phyloP scores from a whole-genome alignment of 1,140 invertebrate genomes.

The Coboldia fuscipes region DNA sequence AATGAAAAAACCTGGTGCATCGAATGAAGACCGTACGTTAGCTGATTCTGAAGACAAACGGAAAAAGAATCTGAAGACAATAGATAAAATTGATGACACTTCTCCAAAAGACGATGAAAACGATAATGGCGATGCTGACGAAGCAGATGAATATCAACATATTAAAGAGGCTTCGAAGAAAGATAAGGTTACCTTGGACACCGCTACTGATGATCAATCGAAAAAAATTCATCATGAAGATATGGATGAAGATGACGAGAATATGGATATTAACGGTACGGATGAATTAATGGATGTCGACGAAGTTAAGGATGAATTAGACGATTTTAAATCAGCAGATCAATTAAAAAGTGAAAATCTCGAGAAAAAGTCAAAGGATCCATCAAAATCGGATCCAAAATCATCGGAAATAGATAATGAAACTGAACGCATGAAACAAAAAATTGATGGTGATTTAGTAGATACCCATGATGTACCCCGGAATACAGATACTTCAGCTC shows the following conservation, averaged over 20 bases:
- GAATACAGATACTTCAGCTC: slow-evolving; percentile 40
- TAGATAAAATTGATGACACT: slow-evolving; percentile 20
- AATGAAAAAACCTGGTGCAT: slow-evolving; percentile 18
- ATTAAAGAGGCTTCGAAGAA: slow-evolving; percentile 54
- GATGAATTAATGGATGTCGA: slow-evolving; percentile 16
- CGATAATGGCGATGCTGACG: slow-evolving; percentile 22
- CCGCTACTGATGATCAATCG: slow-evolving; percentile 64
- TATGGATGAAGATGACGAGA: slow-evolving; percentile 28
- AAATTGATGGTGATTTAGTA: slow-evolving; percentile 56
- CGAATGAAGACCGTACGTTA: slow-evolving; percentile 34
- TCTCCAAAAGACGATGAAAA: slow-evolving; percentile 22
- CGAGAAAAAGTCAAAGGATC: slow-evolving; percentile 24
- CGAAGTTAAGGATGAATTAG: slow-evolving; percentile 12
- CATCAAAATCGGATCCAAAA: slow-evolving; percentile 25
- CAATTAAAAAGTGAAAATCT: slow-evolving; percentile 25
- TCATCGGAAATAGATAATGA: slow-evolving; percentile 21
- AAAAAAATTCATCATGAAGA: slow-evolving; percentile 39
- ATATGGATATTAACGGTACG: slow-evolving; percentile 25
- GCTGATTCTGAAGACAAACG: slow-evolving; percentile 23
- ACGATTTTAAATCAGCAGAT: slow-evolving; percentile 26
- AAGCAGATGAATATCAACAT: slow-evolving; percentile 53
- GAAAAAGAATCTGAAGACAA: slow-evolving; percentile 36
- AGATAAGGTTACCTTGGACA: slow-evolving; percentile 36
- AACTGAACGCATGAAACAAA: slow-evolving; percentile 23
- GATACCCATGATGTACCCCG: slow-evolving; percentile 41